Conservation (phyloP, 2,888 invertebrate genomes). For the Abscondita cerata region DNA sequence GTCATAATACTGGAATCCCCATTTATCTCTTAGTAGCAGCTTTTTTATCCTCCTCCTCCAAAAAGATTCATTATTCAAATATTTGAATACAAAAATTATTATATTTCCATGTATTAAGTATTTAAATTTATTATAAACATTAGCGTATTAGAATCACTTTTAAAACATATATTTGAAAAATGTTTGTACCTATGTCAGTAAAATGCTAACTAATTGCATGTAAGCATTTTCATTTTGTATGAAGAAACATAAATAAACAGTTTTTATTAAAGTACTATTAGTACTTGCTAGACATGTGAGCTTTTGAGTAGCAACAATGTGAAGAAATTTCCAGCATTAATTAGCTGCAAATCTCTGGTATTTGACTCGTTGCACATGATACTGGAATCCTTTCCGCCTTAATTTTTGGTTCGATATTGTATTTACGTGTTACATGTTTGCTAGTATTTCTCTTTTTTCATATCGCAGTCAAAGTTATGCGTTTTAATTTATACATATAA, state of each 20-base stretch:
- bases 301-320: not conserved
- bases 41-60: slow-evolving; percentile 7
- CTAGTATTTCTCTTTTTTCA: too few relatives aligned
- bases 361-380: slow-evolving; percentile 9
- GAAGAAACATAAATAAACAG: too few relatives aligned
- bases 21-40: slow-evolving; percentile 11
- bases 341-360: slow-evolving; percentile 10
- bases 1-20: slow-evolving; percentile 7
- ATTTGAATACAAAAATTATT: slow-evolving; percentile 4
- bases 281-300: not conserved
- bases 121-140: slow-evolving; percentile 3
- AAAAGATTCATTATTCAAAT: slow-evolving; percentile 9
- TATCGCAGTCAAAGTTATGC: too few relatives aligned
- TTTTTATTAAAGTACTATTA: too few relatives aligned
- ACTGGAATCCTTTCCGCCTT: slow-evolving; percentile 20
- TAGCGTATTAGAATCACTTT: too few relatives aligned
- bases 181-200: too few relatives aligned
- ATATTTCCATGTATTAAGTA: slow-evolving; percentile 3
- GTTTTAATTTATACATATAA: too few relatives aligned
- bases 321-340: slow-evolving; percentile 6
- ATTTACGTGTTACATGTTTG: too few relatives aligned
- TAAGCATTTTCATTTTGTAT: too few relatives aligned
- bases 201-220: too few relatives aligned
- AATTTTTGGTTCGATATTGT: not conserved
- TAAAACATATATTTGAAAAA: too few relatives aligned